phyloP scores from a whole-genome alignment of 1,140 invertebrate species.

The Hydropsyche tenuis region DNA sequence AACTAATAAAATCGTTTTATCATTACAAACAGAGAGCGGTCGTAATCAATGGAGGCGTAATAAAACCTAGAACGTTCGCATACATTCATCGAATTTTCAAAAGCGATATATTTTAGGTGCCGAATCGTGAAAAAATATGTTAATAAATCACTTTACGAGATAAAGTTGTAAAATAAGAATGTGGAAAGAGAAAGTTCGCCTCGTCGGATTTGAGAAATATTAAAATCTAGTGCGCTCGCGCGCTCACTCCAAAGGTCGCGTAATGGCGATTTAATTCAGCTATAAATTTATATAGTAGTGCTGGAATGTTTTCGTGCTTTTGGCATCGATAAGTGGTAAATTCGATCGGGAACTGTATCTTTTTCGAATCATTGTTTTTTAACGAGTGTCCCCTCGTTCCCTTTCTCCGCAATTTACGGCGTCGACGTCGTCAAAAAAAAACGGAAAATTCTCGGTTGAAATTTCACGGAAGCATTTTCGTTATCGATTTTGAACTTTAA shows the following conservation, averaged over 20 bases:
- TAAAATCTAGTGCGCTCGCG: not conserved
- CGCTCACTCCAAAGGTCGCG: not conserved
- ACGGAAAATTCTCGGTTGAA: not conserved
- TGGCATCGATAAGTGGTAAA: constrained; percentile 16
- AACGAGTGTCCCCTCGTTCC: not conserved
- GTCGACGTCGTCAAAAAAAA: not conserved
- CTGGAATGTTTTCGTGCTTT: not conserved
- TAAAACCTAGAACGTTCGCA: constrained; percentile 11
- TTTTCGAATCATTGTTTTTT: too few species aligned
- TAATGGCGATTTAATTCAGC: constrained; percentile 23
- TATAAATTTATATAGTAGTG: constrained; percentile 10
- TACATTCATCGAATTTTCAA: not conserved
- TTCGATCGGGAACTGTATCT: too few species aligned
- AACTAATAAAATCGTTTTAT: too few species aligned
- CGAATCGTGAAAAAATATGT: constrained; percentile 24
- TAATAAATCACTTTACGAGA: constrained; percentile 14
- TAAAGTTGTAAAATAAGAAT: not conserved
- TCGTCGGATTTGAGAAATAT: not conserved
- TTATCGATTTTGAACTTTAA: not conserved
- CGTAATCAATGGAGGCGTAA: not conserved
- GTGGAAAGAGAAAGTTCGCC: too few species aligned
- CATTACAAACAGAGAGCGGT: too few species aligned
- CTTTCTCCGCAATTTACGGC: not conserved
- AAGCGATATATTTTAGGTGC: not conserved
- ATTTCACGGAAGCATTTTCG: not conserved